Conservation (phyloP, 2,113 vertebrate species). For the Gobio gobio region DNA sequence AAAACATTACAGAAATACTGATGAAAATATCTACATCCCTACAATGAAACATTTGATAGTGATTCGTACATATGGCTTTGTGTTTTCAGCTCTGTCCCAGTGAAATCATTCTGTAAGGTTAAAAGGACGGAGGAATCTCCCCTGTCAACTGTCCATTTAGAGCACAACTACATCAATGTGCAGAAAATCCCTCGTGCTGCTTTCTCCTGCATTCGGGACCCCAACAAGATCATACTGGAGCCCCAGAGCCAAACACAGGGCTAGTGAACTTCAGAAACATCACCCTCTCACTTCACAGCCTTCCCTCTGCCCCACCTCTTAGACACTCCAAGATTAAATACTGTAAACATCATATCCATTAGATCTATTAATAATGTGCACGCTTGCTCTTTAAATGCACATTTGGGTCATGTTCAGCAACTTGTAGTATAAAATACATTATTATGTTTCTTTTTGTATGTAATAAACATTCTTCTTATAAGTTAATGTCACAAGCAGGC, state of each 20-base stretch:
- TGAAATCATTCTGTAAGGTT: conserved; percentile 81
- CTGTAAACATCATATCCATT: conserved; percentile 17
- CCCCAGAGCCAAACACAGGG: conserved; percentile 66
- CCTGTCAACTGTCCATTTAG: conserved; percentile 77
- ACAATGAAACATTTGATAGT: background rate
- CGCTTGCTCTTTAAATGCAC: background rate
- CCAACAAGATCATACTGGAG: conserved; percentile 71
- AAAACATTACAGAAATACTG: background rate
- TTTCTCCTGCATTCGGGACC: conserved; percentile 76
- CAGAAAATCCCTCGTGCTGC: conserved; percentile 68
- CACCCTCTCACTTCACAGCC: background rate
- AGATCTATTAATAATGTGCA: background rate
- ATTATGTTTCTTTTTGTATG: conserved; percentile 2
- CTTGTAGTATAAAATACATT: background rate
- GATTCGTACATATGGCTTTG: background rate
- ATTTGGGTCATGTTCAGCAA: conserved; percentile 1
- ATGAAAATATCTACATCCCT: background rate
- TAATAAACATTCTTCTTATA: background rate
- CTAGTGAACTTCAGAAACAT: conserved; percentile 37
- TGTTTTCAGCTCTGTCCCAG: conserved; percentile 71
- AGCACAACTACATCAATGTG: conserved; percentile 79
- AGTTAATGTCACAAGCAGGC: background rate
- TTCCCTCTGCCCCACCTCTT: background rate
- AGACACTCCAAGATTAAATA: conserved; percentile 7
- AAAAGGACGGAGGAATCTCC: conserved; percentile 70